These are phyloP conservation scores for Lytechinus variegatus DNA, from an alignment of 35 echinoderm and acorn worm genomes.

Conservation along the genomic window DNA sequence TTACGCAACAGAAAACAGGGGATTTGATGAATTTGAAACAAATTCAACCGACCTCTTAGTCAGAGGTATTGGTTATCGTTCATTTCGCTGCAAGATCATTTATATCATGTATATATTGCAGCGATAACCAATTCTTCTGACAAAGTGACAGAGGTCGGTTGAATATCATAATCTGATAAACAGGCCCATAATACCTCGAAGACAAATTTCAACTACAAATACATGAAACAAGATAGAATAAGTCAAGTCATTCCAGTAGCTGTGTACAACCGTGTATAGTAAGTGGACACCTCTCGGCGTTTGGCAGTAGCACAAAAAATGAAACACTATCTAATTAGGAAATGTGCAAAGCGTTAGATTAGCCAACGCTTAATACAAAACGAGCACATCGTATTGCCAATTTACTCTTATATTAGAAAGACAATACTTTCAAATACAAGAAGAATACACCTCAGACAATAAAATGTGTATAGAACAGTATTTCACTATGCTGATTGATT, in stretches of 20 bases:
- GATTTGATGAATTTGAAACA: too few species aligned
- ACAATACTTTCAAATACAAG: background rate
- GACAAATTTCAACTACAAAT: background rate
- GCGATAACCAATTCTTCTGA: too few species aligned
- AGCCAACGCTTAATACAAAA: background rate
- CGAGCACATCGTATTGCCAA: slow-evolving; percentile 28
- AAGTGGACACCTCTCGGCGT: background rate
- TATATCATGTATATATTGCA: too few species aligned
- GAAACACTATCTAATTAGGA: slow-evolving; percentile 47
- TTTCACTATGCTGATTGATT: too few species aligned
- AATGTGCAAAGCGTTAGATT: slow-evolving; percentile 21
- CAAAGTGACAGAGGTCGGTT: too few species aligned
- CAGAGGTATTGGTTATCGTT: too few species aligned
- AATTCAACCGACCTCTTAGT: too few species aligned
- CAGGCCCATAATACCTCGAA: background rate
- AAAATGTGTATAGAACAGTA: background rate
- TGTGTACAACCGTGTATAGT: background rate
- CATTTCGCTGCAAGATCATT: too few species aligned
- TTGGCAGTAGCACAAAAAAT: slow-evolving; percentile 14
- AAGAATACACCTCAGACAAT: background rate
- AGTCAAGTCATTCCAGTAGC: background rate
- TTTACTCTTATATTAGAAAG: background rate
- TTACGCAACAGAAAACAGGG: background rate
- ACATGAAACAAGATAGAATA: background rate
- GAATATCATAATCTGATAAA: too few species aligned